Evolutionary conservation across 2,797 vertebrate species (phyloP).

Genomic region (Tarsius wallacei): DNA sequence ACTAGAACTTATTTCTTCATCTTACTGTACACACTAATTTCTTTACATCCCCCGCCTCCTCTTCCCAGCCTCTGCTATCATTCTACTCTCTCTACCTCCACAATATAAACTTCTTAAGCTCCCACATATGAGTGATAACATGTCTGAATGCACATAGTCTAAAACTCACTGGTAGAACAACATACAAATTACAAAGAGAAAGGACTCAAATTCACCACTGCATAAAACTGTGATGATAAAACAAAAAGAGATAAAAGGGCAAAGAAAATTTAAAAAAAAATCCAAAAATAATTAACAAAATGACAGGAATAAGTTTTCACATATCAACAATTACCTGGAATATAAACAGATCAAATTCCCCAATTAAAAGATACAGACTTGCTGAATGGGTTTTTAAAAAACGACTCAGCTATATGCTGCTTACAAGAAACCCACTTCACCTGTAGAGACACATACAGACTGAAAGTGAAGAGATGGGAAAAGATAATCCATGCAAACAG

Average conservation of each 20-base stretch:
- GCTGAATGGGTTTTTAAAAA: not conserved
- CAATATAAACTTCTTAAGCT: not conserved
- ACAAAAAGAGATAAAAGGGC: not conserved
- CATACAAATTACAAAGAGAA: not conserved
- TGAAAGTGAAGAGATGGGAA: not conserved
- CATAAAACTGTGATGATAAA: not conserved
- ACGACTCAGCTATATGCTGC: not conserved
- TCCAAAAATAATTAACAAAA: not conserved
- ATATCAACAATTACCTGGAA: not conserved
- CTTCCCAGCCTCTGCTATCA: not conserved
- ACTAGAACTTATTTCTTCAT: not conserved
- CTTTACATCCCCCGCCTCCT: not conserved
- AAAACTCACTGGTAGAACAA: not conserved
- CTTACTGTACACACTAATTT: not conserved
- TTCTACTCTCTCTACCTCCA: not conserved
- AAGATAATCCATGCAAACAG: not conserved
- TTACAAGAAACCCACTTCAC: not conserved
- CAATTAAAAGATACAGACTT: not conserved
- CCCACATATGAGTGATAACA: not conserved
- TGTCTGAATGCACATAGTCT: not conserved
- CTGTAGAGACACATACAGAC: not conserved
- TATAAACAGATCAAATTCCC: not conserved
- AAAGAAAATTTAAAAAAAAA: not conserved
- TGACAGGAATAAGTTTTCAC: not conserved
- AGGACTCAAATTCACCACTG: not conserved